Percentiles rank a stretch among this genome's conserved stretches.
phyloP scores from a whole-genome alignment of 2,113 vertebrate species.

The Holacanthus passer region DNA sequence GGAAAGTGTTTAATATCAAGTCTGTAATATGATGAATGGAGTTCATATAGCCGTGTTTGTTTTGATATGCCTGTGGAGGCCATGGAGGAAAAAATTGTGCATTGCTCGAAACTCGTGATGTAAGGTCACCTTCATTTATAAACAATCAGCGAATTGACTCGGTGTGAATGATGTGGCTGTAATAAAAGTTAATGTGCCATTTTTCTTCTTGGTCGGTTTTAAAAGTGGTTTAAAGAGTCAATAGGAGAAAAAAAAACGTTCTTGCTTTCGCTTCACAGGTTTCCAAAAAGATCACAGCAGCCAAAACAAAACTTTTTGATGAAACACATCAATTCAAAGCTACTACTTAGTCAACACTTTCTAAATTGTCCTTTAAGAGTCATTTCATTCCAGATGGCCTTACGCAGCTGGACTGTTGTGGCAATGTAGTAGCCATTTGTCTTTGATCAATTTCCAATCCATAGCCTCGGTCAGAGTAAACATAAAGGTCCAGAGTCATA shows the following conservation, averaged over 20 bases:
- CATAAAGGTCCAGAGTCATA: conserved; percentile 14
- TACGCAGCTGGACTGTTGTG: conserved; percentile 12
- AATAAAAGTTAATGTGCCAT: neutral
- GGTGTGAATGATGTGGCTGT: conserved; percentile 9
- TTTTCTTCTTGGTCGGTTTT: neutral
- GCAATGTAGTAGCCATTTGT: conserved; percentile 1
- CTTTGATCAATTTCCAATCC: conserved; percentile 30
- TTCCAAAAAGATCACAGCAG: neutral
- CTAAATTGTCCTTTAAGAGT: conserved; percentile 26
- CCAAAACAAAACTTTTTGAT: conserved; percentile 17
- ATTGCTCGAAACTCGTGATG: conserved; percentile 14
- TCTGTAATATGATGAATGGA: conserved; percentile 56
- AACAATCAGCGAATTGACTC: conserved; percentile 38
- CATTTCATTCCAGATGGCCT: conserved; percentile 32
- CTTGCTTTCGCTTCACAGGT: too few species aligned
- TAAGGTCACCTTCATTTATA: conserved; percentile 27
- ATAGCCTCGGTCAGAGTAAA: conserved; percentile 25
- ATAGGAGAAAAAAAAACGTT: neutral
- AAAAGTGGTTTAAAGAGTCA: neutral
- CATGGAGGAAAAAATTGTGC: neutral
- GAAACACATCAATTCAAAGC: conserved; percentile 21
- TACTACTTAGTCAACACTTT: neutral
- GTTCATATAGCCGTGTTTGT: conserved; percentile 53
- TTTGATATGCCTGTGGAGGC: conserved; percentile 38
- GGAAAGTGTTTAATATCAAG: conserved; percentile 71